phyloP scores from a whole-genome alignment of 2,888 invertebrate species.

The Vandiemenella viatica region DNA sequence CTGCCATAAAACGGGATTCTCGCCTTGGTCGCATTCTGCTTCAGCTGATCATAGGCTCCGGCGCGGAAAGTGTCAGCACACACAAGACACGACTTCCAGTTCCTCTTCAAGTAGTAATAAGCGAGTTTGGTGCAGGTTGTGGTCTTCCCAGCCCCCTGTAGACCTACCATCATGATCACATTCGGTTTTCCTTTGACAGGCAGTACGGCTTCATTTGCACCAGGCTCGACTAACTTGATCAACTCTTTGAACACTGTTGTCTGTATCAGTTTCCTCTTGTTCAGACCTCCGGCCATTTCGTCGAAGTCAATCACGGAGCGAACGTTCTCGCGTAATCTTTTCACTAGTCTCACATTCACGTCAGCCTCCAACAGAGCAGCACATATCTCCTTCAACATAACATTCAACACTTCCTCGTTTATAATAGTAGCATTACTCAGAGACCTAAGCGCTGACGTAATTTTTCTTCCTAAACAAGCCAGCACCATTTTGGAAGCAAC shows the following conservation, averaged over 20 bases:
- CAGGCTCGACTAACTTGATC: conserved; percentile 93
- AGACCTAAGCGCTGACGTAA: conserved; percentile 93
- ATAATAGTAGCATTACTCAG: conserved; percentile 96
- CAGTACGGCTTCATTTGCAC: conserved; percentile 87
- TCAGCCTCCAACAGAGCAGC: conserved; percentile 94
- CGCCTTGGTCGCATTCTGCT: conserved; percentile 97
- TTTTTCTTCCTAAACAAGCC: conserved; percentile 98
- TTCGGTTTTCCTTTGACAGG: conserved; percentile 91
- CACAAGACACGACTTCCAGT: conserved; percentile 97
- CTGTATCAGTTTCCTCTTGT: conserved; percentile 96
- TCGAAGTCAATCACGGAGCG: conserved; percentile 95
- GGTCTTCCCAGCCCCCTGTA: conserved; percentile 98
- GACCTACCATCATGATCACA: conserved; percentile 97
- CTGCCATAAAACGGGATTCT: conserved; percentile 98
- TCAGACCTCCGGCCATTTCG: conserved; percentile 97
- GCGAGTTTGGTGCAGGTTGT: conserved; percentile 99
- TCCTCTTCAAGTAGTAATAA: conserved; percentile 95
- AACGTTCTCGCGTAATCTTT: conserved; percentile 93
- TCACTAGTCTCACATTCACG: conserved; percentile 88
- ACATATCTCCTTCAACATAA: conserved; percentile 98
- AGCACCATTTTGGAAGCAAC: conserved; percentile 93
- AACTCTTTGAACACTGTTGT: conserved; percentile 97
- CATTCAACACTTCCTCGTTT: conserved; percentile 96
- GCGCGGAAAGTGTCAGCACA: conserved; percentile 99
- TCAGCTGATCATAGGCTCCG: conserved; percentile 98